A percentile compares a stretch with the other conserved stretches of the same genome.
phyloP scores from a whole-genome alignment of 2,797 vertebrate genomes.

The Thunnus albacares region DNA sequence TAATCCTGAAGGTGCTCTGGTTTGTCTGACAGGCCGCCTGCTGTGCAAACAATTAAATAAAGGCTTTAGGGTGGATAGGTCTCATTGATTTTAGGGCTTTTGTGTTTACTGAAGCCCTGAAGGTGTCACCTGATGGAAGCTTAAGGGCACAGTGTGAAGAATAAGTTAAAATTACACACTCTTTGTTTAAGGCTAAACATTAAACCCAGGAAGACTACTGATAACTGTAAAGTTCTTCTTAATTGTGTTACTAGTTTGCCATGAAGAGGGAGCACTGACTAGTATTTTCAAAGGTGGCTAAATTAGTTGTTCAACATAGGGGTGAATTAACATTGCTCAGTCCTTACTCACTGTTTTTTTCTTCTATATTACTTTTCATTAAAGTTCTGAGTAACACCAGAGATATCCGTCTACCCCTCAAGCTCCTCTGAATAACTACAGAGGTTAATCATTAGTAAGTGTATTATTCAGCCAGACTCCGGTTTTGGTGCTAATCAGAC shows the following conservation, averaged over 20 bases:
- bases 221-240: neutral
- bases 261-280: constrained; percentile 1
- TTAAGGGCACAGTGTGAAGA: constrained; percentile 31
- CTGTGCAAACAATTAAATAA: constrained; percentile 65
- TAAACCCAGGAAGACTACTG: constrained; percentile 21
- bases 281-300: neutral
- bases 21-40: constrained; percentile 57
- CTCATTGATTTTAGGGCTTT: constrained; percentile 54
- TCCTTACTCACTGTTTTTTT: neutral
- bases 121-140: constrained; percentile 53
- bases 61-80: constrained; percentile 40
- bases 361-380: neutral
- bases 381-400: constrained; percentile 1
- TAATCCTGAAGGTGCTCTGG: constrained; percentile 26
- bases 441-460: constrained; percentile 54
- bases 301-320: neutral
- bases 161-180: constrained; percentile 37
- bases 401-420: constrained; percentile 5
- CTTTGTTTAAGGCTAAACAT: constrained; percentile 50
- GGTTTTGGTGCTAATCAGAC: constrained; percentile 50
- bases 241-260: constrained; percentile 2
- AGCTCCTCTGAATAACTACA: constrained; percentile 5
- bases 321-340: neutral
- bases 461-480: constrained; percentile 43
- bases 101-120: constrained; percentile 63